A percentile compares a stretch with the other conserved stretches of the same genome.
Conservation (phyloP, 2,113 vertebrate genomes). For the Semicossyphus pulcher region DNA sequence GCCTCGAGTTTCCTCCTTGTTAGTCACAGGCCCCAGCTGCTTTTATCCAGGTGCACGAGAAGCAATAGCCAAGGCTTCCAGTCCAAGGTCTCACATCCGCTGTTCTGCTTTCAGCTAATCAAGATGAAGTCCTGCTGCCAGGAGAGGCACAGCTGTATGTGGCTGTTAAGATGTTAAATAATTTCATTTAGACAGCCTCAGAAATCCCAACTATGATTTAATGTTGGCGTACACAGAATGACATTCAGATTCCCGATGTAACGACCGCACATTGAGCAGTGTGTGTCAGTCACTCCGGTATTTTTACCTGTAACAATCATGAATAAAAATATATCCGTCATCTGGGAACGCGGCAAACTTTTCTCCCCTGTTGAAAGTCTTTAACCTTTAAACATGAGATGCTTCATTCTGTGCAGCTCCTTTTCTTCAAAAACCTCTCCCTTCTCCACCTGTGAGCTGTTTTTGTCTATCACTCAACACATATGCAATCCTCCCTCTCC, state of each 20-base stretch:
- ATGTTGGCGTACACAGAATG: background rate
- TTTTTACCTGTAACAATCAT: conserved; percentile 18
- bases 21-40: conserved; percentile 20
- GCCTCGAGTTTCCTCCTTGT: background rate
- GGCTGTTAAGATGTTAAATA: background rate
- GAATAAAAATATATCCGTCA: conserved; percentile 46
- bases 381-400: conserved; percentile 14
- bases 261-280: background rate
- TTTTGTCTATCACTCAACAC: conserved; percentile 7
- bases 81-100: conserved; percentile 15
- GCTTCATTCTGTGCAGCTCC: background rate
- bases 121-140: conserved; percentile 11
- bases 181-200: background rate
- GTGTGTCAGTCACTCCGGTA: background rate
- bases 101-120: conserved; percentile 18
- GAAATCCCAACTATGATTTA: background rate
- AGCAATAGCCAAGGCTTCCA: conserved; percentile 20
- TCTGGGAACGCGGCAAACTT: background rate
- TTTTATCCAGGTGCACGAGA: conserved; percentile 14
- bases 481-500: background rate
- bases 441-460: conserved; percentile 2
- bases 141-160: background rate
- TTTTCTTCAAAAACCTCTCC: conserved; percentile 5
- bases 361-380: background rate
- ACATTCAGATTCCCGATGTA: background rate